Evolutionary conservation across 2,888 invertebrate genomes (phyloP).

Genomic region (Lasioglossum vierecki): DNA sequence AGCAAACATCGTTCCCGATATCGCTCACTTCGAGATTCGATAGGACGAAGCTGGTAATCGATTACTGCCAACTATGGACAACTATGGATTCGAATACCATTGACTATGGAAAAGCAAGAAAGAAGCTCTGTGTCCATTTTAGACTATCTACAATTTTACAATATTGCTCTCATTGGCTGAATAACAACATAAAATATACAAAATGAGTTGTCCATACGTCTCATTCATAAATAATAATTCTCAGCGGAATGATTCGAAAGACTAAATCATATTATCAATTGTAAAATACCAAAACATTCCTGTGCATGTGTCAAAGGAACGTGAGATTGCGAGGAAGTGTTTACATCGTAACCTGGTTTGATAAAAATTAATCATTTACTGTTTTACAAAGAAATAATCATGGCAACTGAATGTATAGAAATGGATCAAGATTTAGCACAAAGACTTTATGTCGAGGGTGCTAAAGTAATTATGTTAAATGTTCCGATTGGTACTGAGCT

Average conservation of each 20-base stretch:
- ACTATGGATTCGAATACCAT: neutral
- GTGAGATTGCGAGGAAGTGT: neutral
- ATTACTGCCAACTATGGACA: neutral
- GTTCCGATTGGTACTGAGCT: slow-evolving; percentile 97
- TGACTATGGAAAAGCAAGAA: neutral
- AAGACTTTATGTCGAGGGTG: slow-evolving; percentile 91
- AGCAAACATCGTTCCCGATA: slow-evolving; percentile 41
- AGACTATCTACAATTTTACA: no score
- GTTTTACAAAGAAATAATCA: slow-evolving; percentile 11
- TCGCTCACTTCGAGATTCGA: slow-evolving; percentile 8
- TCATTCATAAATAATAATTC: neutral
- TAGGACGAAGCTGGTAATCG: neutral
- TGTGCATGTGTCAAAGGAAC: neutral
- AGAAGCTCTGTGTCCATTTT: no score
- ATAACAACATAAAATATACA: neutral
- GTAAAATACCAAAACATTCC: neutral
- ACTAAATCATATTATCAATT: neutral
- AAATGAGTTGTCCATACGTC: neutral
- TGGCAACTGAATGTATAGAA: slow-evolving; percentile 76
- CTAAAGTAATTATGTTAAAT: slow-evolving; percentile 92
- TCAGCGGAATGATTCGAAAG: neutral
- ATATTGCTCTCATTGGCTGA: neutral
- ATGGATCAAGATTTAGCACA: slow-evolving; percentile 92
- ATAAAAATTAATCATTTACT: neutral
- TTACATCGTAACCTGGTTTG: neutral